A percentile compares a stretch with the other conserved stretches of the same genome.
These are phyloP conservation scores for Bubo blakistoni DNA, from an alignment of 2,113 vertebrate species.

Conservation along the genomic window DNA sequence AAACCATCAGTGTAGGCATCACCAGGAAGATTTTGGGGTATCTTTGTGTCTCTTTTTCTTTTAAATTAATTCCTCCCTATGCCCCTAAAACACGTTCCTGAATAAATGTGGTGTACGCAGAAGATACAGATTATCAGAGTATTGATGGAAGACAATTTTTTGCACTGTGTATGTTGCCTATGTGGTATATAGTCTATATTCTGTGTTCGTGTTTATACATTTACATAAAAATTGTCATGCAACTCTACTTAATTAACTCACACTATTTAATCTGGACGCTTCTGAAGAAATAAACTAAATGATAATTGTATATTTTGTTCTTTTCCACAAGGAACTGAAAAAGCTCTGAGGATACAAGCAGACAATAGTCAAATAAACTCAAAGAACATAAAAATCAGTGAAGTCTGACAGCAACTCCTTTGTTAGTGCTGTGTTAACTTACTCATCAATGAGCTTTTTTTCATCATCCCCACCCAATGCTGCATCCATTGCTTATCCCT, in stretches of 20 bases:
- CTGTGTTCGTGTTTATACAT: slow-evolving; percentile 5
- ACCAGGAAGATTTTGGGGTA: background rate
- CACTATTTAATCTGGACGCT: background rate
- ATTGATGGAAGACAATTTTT: background rate
- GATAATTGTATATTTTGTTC: background rate
- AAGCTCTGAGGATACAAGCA: background rate
- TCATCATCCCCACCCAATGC: background rate
- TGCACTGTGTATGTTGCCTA: slow-evolving; percentile 18
- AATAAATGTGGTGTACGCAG: background rate
- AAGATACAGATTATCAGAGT: background rate
- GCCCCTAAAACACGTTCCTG: background rate
- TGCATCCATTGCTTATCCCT: background rate
- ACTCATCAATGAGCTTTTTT: background rate
- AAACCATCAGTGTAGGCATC: background rate
- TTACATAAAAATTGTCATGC: background rate
- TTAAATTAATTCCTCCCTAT: background rate
- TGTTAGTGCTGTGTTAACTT: background rate
- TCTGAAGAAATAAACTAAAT: slow-evolving; percentile 25
- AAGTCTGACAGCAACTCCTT: background rate
- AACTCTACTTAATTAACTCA: background rate
- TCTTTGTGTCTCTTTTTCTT: background rate
- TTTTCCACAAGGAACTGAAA: slow-evolving; percentile 7
- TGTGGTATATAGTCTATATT: background rate
- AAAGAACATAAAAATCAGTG: background rate
- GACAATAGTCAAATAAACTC: slow-evolving; percentile 53